Evolutionary conservation across 1,140 invertebrate genomes (phyloP).

Genomic region (Drosophila orena): DNA sequence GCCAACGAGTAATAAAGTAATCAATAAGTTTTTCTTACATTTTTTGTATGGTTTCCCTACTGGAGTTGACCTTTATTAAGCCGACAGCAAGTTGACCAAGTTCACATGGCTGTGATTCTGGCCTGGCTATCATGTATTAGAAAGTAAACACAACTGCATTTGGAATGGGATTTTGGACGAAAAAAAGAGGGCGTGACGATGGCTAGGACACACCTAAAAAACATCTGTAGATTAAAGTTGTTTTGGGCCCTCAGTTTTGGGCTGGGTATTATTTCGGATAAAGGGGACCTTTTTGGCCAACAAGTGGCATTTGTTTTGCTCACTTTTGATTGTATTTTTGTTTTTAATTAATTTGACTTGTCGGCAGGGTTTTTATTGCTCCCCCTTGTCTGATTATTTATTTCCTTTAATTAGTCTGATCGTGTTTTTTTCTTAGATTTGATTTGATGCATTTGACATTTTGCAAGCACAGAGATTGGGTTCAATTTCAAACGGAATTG

Average conservation of each 20-base stretch:
- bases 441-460: slow-evolving; percentile 72
- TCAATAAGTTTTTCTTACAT: not conserved
- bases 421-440: slow-evolving; percentile 43
- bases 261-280: slow-evolving; percentile 48
- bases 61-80: slow-evolving; percentile 59
- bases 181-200: slow-evolving; percentile 27
- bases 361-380: slow-evolving; percentile 19
- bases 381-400: slow-evolving; percentile 18
- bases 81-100: slow-evolving; percentile 61
- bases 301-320: slow-evolving; percentile 67
- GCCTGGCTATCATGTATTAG: slow-evolving; percentile 67
- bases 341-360: slow-evolving; percentile 69
- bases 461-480: slow-evolving; percentile 24
- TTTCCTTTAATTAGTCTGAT: slow-evolving; percentile 65
- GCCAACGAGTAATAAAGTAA: not conserved
- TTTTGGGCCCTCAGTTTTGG: slow-evolving; percentile 41
- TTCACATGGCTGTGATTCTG: slow-evolving; percentile 68
- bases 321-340: slow-evolving; percentile 45
- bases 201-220: slow-evolving; percentile 57
- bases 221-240: slow-evolving; percentile 25
- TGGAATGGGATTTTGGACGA: slow-evolving; percentile 52
- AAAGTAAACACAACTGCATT: slow-evolving; percentile 57
- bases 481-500: slow-evolving; percentile 24
- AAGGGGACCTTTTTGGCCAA: slow-evolving; percentile 43
- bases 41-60: slow-evolving; percentile 3